phyloP scores from a whole-genome alignment of 2,888 invertebrate genomes.

The Conchocele bisecta region DNA sequence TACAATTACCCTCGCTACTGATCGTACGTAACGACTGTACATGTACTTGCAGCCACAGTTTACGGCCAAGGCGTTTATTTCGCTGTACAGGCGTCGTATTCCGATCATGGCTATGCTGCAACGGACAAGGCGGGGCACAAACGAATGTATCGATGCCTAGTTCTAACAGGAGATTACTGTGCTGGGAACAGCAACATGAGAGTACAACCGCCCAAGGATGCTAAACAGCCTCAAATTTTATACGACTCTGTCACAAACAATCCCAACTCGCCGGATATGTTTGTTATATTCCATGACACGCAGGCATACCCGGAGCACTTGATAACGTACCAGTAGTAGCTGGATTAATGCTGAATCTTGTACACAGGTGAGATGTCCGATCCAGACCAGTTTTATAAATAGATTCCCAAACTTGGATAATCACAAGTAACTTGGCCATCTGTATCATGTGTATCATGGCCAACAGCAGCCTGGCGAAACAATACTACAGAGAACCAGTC shows the following conservation, averaged over 20 bases:
- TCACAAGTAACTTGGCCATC: too few species aligned
- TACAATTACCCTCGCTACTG: too few species aligned
- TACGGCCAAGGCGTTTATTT: constrained; percentile 73
- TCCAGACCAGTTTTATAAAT: too few species aligned
- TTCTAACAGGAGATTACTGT: constrained; percentile 65
- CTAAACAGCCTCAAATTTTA: constrained; percentile 20
- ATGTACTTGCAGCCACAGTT: too few species aligned
- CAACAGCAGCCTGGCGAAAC: too few species aligned
- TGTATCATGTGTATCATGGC: too few species aligned
- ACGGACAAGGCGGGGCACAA: constrained; percentile 51
- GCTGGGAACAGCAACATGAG: constrained; percentile 51
- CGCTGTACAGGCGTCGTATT: constrained; percentile 59
- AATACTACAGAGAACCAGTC: too few species aligned
- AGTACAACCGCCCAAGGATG: constrained; percentile 56
- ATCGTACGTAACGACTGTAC: too few species aligned
- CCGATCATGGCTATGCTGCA: constrained; percentile 51
- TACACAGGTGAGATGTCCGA: too few species aligned
- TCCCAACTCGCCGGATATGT: constrained; percentile 60
- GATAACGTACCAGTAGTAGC: constrained; percentile 60
- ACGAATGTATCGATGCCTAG: constrained; percentile 65
- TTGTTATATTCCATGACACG: constrained; percentile 73
- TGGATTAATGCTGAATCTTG: too few species aligned
- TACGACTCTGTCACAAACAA: constrained; percentile 72
- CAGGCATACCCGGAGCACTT: constrained; percentile 75
- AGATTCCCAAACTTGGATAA: too few species aligned